phyloP scores from a whole-genome alignment of 1,140 invertebrate species.

The Andricus grossulariae region DNA sequence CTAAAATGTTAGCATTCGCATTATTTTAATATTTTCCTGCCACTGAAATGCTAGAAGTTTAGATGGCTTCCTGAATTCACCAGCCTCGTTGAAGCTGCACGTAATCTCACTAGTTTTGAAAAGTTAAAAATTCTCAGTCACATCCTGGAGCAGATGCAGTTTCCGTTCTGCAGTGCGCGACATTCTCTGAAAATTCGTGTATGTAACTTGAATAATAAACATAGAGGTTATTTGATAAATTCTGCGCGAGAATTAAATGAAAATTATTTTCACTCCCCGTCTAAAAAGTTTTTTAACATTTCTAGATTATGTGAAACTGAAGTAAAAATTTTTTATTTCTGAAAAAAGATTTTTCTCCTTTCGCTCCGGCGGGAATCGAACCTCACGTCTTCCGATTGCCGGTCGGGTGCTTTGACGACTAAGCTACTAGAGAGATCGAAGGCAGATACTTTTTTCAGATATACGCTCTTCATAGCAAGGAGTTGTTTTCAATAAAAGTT shows the following conservation, averaged over 20 bases:
- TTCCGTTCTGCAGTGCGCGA: neutral
- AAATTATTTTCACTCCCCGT: neutral
- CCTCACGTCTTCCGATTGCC: too few relatives aligned
- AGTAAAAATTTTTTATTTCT: too few relatives aligned
- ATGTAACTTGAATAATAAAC: conserved; percentile 29
- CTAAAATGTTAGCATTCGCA: neutral
- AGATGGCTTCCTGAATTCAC: conserved; percentile 19
- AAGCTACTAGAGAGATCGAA: too few relatives aligned
- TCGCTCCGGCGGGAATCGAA: too few relatives aligned
- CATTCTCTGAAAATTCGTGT: conserved; percentile 6
- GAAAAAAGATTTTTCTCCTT: too few relatives aligned
- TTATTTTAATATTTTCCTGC: conserved; percentile 1
- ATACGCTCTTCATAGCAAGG: too few relatives aligned
- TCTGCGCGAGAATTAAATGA: neutral
- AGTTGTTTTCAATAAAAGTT: too few relatives aligned
- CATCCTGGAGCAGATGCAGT: neutral
- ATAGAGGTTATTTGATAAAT: conserved; percentile 1
- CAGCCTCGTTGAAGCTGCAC: neutral
- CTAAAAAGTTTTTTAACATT: too few relatives aligned
- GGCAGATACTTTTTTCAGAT: too few relatives aligned
- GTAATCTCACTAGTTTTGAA: neutral
- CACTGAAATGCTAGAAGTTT: neutral
- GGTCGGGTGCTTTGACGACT: too few relatives aligned
- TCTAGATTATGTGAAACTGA: too few relatives aligned
- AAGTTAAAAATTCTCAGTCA: conserved; percentile 17